Evolutionary conservation across 2,888 invertebrate genomes (phyloP).

Genomic region (Drosophila suboccidentalis): DNA sequence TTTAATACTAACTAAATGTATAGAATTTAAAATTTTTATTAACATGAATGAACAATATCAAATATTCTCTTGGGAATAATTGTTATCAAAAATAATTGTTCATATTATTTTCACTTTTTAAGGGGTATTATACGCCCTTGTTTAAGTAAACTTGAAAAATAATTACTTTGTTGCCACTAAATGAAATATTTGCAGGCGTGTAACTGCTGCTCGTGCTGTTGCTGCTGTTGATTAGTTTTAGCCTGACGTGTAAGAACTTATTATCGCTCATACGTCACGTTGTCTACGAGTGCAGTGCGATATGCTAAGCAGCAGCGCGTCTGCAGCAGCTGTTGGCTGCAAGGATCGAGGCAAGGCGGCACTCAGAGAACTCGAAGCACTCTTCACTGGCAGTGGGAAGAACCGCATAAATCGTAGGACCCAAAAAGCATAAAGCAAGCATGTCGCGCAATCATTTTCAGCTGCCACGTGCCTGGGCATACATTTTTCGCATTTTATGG

Average conservation of each 20-base stretch:
- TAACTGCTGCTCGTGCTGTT: constrained; percentile 36
- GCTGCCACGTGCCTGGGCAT: constrained; percentile 81
- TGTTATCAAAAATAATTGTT: too few species aligned
- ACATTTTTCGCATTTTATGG: constrained; percentile 79
- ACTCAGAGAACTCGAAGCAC: constrained; percentile 6
- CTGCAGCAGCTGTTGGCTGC: constrained; percentile 23
- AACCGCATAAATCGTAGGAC: constrained; percentile 67
- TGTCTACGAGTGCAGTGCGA: constrained; percentile 28
- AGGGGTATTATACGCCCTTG: background rate
- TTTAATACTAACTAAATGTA: too few species aligned
- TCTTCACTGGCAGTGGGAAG: constrained; percentile 22
- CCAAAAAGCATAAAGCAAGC: constrained; percentile 83
- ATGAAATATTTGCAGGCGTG: constrained; percentile 6
- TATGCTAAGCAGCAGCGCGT: constrained; percentile 48
- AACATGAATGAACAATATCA: too few species aligned
- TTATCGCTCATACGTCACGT: constrained; percentile 72
- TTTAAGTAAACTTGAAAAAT: background rate
- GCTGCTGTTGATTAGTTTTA: constrained; percentile 57
- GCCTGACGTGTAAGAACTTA: constrained; percentile 45
- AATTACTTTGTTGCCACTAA: background rate
- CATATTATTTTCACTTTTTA: background rate
- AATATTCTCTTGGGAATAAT: too few species aligned
- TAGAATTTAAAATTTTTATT: too few species aligned
- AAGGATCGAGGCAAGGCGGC: constrained; percentile 1
- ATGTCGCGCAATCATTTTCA: constrained; percentile 84